Base-by-base conservation (phyloP, 2,797 vertebrate genomes). In the Lindbergichthys nudifrons region DNA sequence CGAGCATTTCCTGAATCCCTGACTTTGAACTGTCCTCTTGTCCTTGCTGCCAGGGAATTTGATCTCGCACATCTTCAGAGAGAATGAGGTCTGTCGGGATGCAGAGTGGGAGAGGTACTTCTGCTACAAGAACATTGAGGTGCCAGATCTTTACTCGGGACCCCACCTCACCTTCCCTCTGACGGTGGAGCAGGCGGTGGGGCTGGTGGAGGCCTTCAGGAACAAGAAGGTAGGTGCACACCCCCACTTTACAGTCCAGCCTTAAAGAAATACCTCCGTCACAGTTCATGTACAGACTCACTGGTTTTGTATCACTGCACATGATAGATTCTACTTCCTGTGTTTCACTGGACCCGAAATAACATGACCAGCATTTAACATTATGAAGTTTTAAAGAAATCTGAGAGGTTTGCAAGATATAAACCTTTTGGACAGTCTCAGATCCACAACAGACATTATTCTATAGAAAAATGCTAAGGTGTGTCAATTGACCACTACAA, bases 201-300 rank as follows among this genome's bases (percentile, higher is more conserved):
- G 91, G 79, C 93, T 99, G 75, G 92, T 99, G 81, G 98, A 99
- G 89, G 97, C 98, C 65, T 99, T 98, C 92, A 96, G 96, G 84
- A 95, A 95, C 86, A 96, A 97, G 89, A 96, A 96, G 90, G 98
- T 99, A 95, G 86, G 96, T 87, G 50, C 59, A 68, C 39, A 10
- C 9, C 11, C 3, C 5, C 5, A 41, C 19, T 56, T 3, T 12
- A 43, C 6, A 9, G 51, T 19, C 15, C 41, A 26, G 18, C 18
- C 13, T 43, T 10, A 10, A 36, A 54, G 19, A 18, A 32, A 3
- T 2, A 1, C 14, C 15, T 13, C 3, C 1, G 2, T 39, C 53
- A 18, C 8, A 45, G 6, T 3, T 57, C 2, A 50, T 4, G 15
- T n/a, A 39, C 50, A 63, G 1, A 21, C 12, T 21, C 12, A 19